Evolutionary conservation across 2,113 vertebrate genomes (phyloP), one percentile per base, ranked within the genome.

Genomic region (Turdus rufiventris): DNA sequence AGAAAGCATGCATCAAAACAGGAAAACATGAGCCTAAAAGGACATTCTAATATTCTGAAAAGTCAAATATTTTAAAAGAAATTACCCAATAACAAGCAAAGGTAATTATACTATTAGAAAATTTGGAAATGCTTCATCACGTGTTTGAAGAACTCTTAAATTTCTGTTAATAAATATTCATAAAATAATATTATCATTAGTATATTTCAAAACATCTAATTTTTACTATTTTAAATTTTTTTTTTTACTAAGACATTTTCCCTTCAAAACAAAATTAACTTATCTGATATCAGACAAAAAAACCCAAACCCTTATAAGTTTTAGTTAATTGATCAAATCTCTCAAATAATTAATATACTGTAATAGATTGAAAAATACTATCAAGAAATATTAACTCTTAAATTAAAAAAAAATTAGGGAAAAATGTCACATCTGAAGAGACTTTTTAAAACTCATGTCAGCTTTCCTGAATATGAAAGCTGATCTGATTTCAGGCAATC

Each of bases 301-400:
- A 5, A 0, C 3, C 7, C 8, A 42, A 16, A 18, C 1, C 2
- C 2, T 71, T 66, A 23, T 8, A 31, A 33, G 3, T 40, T 8
- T 65, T 71, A 71, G 5, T 43, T 63, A 78, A 63, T 29, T 43
- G 8, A 34, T 66, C 9, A 77, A n/a, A 57, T 75, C 12, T 57
- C 17, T 93, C 12, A 76, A 88, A 63, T 58, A 66, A 61, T 72
- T 56, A 50, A 47, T 68, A 19, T 36, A 56, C 2, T 57, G 4
- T 26, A 40, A 33, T 8, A 1, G 9, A 45, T 23, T 73, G 53
- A 91, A 51, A 26, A 79, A 77, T 29, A 50, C 9, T 36, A 38
- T 10, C 8, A 80, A 61, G 45, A 60, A 71, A 3, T 54, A 43
- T 28, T 33, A 65, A 63, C 26, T 63, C 10, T 61, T 60, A 82